Base-by-base conservation (phyloP, 2,113 vertebrate genomes). In the Reinhardtius hippoglossoides region DNA sequence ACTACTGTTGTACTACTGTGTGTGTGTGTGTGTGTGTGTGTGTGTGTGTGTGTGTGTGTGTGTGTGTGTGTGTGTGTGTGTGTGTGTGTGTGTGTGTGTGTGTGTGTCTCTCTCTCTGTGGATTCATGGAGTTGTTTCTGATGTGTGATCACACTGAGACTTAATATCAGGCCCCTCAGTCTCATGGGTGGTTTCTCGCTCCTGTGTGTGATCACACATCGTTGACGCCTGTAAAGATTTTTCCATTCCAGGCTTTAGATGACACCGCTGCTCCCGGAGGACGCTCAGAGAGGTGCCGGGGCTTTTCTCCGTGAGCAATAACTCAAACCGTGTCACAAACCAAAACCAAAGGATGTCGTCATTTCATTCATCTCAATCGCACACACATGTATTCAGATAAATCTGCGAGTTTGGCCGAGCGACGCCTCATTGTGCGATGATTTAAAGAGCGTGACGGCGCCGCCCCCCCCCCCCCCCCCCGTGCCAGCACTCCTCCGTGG, bases 161-260 rank as follows among this genome's bases (percentile, higher is more conserved):
- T 56, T 56, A 66, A 78, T 77, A 66, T 70, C 70, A 66, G 23
- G 52, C 65, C 66, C 52, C 78, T 74, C 75, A 67, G 74, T 82
- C 82, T 78, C 68, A 86, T 60, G 65, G 31, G 40, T 21, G 48
- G 24, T 70, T 50, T 44, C 40, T 63, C 5, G 6, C 0, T 2
- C 24, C 21, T 40, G 62, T 26, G 67, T 76, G 63, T 65, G 77
- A 16, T 31, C 27, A 31, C 27, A 31, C 27, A 31, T 31, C 6
- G 31, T 66, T 67, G 71, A 60, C 31, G 16, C 60, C 58, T 76
- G 26, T 75, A 76, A 79, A 76, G 83, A 81, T 67, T 76, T 76
- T 82, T 57, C 55, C 59, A 42, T 73, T 44, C 44, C 52, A 13
- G 1, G 52, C 50, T 52, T 54, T 46, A 37, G 57, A 58, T n/a